Base-by-base conservation (phyloP, 2,888 invertebrate species). In the Spodoptera exigua region DNA sequence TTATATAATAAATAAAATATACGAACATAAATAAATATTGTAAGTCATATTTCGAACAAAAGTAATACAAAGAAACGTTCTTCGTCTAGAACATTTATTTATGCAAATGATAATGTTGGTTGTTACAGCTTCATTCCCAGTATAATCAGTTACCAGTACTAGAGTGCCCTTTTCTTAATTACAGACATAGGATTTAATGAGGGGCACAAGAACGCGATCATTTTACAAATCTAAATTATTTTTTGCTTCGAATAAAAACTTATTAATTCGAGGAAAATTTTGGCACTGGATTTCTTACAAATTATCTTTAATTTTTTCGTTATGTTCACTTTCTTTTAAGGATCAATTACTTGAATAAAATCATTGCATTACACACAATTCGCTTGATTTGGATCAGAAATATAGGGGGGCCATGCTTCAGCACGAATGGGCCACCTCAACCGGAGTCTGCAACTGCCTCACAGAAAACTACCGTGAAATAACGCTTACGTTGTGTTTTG, bases 41-140 rank as follows among this genome's bases (percentile, higher is more conserved):
- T 7, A 27, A 27, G 27, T 27, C 27, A 7, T 9, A 70, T 68
- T 63, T 70, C 72, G 73, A 43, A 61, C 70, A 54, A 70, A 64
- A 57, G 73, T 78, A 81, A 84, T 80, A 78, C 78, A 85, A 86
- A 85, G 81, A 85, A 85, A 83, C 82, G 83, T 62, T 73, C 70
- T 83, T 78, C 68, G 81, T 78, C 70, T 70, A 74, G 79, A 88
- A 85, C 81, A 82, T 87, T 89, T 87, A 89, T 87, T 89, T 87
- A 89, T 89, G 87, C 80, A 87, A 90, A 90, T 88, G 74, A 80
- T 86, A 85, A 86, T 84, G 84, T 82, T 77, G 84, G 85, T 83
- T 85, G 84, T 88, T 88, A 89, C 88, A 85, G 87, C 87, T 89
- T 89, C 85, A 89, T 89, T 91, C 83, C 83, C 83, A 87, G 85